Conservation (phyloP, 2,113 vertebrate genomes). For the Erinaceus europaeus region DNA sequence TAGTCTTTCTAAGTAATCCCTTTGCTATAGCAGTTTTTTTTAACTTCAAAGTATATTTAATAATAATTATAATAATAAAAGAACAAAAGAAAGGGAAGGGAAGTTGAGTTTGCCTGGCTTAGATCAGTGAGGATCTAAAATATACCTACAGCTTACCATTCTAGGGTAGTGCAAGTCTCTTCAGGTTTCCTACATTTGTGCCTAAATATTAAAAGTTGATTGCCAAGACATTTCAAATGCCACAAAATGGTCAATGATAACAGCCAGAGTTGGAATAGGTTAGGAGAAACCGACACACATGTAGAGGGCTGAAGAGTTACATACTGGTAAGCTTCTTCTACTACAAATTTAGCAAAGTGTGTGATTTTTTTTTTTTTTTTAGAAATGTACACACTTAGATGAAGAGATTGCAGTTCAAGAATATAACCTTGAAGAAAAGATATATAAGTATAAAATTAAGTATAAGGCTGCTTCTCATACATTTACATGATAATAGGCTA, state of each 20-base stretch:
- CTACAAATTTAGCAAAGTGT: not conserved
- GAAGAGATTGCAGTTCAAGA: not conserved
- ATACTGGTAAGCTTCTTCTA: not conserved
- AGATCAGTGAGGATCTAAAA: not conserved
- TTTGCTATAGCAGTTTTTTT: not conserved
- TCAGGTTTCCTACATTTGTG: not conserved
- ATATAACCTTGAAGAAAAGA: not conserved
- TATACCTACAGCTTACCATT: not conserved
- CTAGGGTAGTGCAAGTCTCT: not conserved
- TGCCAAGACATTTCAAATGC: constrained; percentile 8
- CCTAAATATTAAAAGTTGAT: too few species aligned
- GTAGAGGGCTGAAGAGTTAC: not conserved
- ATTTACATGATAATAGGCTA: too few species aligned
- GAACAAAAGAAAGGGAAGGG: not conserved
- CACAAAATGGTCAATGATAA: not conserved
- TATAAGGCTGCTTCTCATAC: too few species aligned
- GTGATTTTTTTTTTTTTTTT: not conserved
- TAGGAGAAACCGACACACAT: not conserved
- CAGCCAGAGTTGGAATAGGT: not conserved
- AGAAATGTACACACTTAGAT: not conserved
- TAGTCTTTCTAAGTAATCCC: not conserved
- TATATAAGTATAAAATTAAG: constrained; percentile 12
- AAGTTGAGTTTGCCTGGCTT: not conserved
- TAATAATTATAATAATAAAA: too few species aligned
- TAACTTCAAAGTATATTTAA: not conserved